Evolutionary conservation across 92 coral and sea anemone genomes (phyloP).

Genomic region (Zoanthus gigantus): DNA sequence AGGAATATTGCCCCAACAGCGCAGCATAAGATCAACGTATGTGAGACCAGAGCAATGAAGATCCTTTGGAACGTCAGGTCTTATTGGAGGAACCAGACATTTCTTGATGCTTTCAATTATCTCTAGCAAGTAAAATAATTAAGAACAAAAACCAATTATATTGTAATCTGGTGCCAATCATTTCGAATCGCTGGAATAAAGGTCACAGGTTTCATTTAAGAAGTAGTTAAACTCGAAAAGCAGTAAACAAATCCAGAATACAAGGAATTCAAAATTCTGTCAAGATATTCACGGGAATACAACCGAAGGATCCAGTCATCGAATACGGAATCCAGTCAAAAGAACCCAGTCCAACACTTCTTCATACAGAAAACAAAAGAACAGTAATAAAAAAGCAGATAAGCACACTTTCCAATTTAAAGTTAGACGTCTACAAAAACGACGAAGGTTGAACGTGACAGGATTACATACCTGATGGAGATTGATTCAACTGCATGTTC

Average conservation of each 20-base stretch:
- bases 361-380: not conserved
- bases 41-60: conserved; percentile 46
- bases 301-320: no score
- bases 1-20: conserved; percentile 79
- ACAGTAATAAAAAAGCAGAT: not conserved
- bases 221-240: no score
- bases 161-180: not conserved
- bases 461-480: conserved; percentile 66
- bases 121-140: conserved; percentile 46
- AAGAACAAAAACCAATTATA: not conserved
- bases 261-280: no score
- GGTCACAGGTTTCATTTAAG: no score
- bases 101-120: conserved; percentile 65
- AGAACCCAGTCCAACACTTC: not conserved
- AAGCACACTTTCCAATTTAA: no score
- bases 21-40: conserved; percentile 52
- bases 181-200: no score
- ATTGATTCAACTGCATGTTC: conserved; percentile 10
- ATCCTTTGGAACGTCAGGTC: conserved; percentile 74
- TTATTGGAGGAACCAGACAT: conserved; percentile 58
- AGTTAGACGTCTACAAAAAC: not conserved
- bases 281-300: no score
- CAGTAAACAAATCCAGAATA: no score
- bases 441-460: not conserved
- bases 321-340: no score